These are phyloP conservation scores for Drosophila affinis DNA, from an alignment of 2,888 invertebrate species.

Conservation along the genomic window DNA sequence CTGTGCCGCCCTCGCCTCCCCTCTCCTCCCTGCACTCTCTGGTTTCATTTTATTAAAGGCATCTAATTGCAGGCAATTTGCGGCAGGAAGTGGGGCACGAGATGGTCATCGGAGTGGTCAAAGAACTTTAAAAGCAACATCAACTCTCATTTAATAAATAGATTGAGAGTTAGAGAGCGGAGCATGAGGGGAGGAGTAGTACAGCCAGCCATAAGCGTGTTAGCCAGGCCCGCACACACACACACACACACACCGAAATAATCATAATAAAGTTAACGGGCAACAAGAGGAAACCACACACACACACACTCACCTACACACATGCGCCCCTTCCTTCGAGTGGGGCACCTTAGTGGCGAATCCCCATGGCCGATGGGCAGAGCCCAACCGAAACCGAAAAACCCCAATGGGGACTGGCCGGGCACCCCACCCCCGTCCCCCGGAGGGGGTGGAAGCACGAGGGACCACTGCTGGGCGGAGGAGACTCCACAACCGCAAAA, in stretches of 20 bases:
- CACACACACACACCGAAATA: slow-evolving; percentile 29
- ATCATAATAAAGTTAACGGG: slow-evolving; percentile 56
- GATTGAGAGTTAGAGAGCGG: slow-evolving; percentile 30
- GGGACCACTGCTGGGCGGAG: not conserved
- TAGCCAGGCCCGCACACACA: slow-evolving; percentile 45
- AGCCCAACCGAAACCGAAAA: slow-evolving; percentile 33
- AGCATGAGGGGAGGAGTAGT: not conserved
- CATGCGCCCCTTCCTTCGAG: slow-evolving; percentile 6
- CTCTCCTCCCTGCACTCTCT: not conserved
- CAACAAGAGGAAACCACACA: slow-evolving; percentile 38
- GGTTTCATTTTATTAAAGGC: slow-evolving; percentile 54
- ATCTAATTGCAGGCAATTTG: slow-evolving; percentile 73
- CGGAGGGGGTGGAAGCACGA: no score
- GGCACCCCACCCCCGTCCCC: not conserved
- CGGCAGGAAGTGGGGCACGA: slow-evolving; percentile 11
- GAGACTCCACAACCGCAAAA: slow-evolving; percentile 37
- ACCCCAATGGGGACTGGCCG: slow-evolving; percentile 22
- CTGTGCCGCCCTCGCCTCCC: not conserved
- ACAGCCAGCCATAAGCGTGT: slow-evolving; percentile 64
- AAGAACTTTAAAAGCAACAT: slow-evolving; percentile 59
- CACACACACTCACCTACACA: slow-evolving; percentile 14
- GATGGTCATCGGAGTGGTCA: slow-evolving; percentile 31
- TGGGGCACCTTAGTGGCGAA: slow-evolving; percentile 16
- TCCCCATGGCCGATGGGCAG: slow-evolving; percentile 24
- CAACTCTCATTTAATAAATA: slow-evolving; percentile 68